Conservation (phyloP, 2,113 vertebrate species). For the Helogale parvula region DNA sequence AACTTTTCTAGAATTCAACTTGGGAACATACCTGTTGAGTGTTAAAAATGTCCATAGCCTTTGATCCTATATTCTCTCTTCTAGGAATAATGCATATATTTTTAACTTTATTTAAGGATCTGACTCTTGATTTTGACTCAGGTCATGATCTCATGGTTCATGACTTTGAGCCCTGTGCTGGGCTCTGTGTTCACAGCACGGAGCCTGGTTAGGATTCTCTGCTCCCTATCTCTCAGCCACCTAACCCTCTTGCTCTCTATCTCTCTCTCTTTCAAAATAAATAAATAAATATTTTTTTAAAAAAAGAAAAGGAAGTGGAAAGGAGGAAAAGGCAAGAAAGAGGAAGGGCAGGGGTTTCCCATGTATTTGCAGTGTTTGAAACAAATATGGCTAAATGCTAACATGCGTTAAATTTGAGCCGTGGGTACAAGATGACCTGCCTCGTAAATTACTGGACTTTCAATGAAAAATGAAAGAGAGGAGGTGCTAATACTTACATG, state of each 20-base stretch:
- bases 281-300: too few species aligned
- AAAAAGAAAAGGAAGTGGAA: neutral
- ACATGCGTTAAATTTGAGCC: neutral
- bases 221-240: too few species aligned
- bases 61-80: neutral
- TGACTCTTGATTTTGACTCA: too few species aligned
- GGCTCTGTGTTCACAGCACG: too few species aligned
- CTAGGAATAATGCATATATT: neutral
- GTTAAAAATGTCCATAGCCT: neutral
- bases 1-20: neutral
- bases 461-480: neutral
- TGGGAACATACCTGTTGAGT: neutral
- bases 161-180: too few species aligned
- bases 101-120: too few species aligned
- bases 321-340: neutral
- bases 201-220: too few species aligned
- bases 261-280: too few species aligned
- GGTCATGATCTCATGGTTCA: too few species aligned
- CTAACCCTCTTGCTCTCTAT: too few species aligned
- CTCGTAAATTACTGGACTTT: neutral
- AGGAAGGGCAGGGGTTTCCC: accelerated
- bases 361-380: neutral
- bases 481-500: neutral
- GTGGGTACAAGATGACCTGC: neutral
- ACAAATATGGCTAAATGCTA: neutral